Evolutionary conservation across 1,140 invertebrate genomes (phyloP).

Genomic region (Rhopalosiphum padi): DNA sequence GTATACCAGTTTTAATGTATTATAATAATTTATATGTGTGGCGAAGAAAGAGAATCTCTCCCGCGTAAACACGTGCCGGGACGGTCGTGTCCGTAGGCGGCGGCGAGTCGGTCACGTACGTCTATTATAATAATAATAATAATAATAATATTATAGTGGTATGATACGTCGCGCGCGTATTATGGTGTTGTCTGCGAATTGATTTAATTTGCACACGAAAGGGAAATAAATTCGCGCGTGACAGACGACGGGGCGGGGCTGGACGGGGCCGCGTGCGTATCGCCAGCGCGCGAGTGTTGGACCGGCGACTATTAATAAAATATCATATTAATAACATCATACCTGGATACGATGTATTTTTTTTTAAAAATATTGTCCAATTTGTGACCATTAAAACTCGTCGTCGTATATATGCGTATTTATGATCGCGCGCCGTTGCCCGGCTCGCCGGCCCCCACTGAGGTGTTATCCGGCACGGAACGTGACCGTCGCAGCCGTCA

Average conservation of each 20-base stretch:
- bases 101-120: not conserved
- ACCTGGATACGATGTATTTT: not conserved
- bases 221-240: not conserved
- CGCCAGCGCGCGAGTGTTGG: not conserved
- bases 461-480: not conserved
- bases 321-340: not conserved
- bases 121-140: too few species aligned
- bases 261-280: not conserved
- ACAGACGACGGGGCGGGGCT: not conserved
- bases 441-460: not conserved
- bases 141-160: not conserved
- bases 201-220: constrained; percentile 16
- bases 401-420: not conserved
- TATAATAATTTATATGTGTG: not conserved
- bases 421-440: too few species aligned
- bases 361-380: not conserved
- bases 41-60: not conserved
- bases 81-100: not conserved
- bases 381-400: not conserved
- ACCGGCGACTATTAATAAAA: not conserved
- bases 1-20: not conserved
- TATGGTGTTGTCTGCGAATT: not conserved
- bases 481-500: not conserved
- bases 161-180: not conserved
- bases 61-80: not conserved